These are phyloP conservation scores for Volucella inflata DNA, from an alignment of 2,888 invertebrate species.

Conservation along the genomic window DNA sequence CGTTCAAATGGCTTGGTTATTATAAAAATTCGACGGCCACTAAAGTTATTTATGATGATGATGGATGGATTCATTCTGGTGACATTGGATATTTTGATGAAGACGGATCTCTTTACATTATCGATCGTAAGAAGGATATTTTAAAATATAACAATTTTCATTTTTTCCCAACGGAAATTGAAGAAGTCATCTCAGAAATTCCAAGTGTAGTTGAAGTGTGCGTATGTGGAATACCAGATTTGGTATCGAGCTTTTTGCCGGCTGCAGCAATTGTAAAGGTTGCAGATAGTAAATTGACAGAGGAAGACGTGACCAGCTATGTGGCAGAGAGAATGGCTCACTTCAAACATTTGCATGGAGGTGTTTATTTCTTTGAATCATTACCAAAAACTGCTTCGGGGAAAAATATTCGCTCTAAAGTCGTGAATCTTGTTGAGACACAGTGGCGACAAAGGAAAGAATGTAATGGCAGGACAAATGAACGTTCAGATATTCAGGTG, in stretches of 20 bases:
- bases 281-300: constrained; percentile 48
- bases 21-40: constrained; percentile 66
- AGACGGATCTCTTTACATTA: constrained; percentile 68
- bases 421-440: constrained; percentile 64
- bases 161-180: constrained; percentile 77
- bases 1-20: constrained; percentile 74
- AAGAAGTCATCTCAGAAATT: constrained; percentile 69
- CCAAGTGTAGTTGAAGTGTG: constrained; percentile 73
- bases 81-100: constrained; percentile 78
- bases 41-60: constrained; percentile 57
- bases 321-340: constrained; percentile 74
- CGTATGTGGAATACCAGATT: constrained; percentile 76
- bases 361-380: constrained; percentile 73
- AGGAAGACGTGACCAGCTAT: constrained; percentile 57
- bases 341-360: constrained; percentile 76
- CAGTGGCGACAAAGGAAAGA: background rate
- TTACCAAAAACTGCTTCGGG: constrained; percentile 77
- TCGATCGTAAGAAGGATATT: constrained; percentile 77
- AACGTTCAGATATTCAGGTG: no score
- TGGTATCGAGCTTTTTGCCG: constrained; percentile 69
- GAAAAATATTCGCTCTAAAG: constrained; percentile 71
- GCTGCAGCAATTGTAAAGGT: constrained; percentile 74
- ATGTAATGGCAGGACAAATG: background rate
- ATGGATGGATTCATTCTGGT: constrained; percentile 76
- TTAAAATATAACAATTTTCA: constrained; percentile 77